Conservation (phyloP, 2,888 invertebrate species). For the Tuberolachnus salignus region DNA sequence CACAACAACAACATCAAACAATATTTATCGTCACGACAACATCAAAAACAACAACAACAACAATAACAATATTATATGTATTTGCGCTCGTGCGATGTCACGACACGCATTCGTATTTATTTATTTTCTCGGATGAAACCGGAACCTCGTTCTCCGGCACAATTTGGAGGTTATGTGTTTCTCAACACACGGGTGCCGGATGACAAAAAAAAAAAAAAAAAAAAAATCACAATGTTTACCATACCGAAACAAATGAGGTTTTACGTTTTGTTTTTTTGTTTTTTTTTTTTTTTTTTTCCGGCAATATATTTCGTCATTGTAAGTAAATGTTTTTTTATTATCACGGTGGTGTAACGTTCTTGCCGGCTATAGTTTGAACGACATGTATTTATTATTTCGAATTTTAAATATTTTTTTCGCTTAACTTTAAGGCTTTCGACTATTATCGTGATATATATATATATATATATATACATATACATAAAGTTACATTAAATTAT, state of each 20-base stretch:
- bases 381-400: not conserved
- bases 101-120: not conserved
- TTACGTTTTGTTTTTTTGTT: slow-evolving; percentile 18
- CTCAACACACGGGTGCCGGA: not conserved
- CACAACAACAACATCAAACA: not conserved
- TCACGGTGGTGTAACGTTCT: not conserved
- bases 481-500: no score
- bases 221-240: slow-evolving; percentile 5
- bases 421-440: not conserved
- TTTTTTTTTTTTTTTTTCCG: not conserved
- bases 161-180: slow-evolving; percentile 3
- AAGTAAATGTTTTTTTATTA: not conserved
- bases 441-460: no score
- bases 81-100: not conserved
- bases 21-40: not conserved
- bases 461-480: no score
- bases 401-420: not conserved
- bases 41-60: not conserved
- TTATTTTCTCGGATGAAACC: not conserved
- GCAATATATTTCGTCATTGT: slow-evolving; percentile 28
- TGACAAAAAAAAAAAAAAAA: not conserved
- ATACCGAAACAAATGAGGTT: slow-evolving; percentile 50
- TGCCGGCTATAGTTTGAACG: not conserved
- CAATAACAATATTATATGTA: no score
- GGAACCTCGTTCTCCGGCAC: not conserved